phyloP scores from a whole-genome alignment of 2,113 vertebrate species.

The Lichenostomus cassidix region DNA sequence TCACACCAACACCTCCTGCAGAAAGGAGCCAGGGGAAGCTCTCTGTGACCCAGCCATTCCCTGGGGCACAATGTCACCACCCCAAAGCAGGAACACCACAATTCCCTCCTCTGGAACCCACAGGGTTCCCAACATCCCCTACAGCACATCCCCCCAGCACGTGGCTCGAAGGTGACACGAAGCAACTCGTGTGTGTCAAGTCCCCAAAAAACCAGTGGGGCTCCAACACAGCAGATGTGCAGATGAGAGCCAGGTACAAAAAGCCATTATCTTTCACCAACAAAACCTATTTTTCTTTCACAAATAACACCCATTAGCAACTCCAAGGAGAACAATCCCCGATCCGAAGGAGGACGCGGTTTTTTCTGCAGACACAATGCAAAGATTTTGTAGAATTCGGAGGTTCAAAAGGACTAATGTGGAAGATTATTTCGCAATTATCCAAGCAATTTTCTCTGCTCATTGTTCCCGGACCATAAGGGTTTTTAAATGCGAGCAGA shows the following conservation, averaged over 20 bases:
- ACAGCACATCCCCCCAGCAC: accelerated
- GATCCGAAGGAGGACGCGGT: not conserved
- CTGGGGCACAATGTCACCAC: not conserved
- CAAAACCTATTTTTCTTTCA: not conserved
- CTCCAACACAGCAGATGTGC: not conserved
- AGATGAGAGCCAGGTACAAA: not conserved
- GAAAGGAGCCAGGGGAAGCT: not conserved
- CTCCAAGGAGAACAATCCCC: not conserved
- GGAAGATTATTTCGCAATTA: constrained; percentile 49
- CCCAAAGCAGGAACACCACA: not conserved
- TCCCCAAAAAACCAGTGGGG: not conserved
- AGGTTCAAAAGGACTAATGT: constrained; percentile 22
- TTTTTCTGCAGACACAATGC: not conserved
- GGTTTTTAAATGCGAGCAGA: constrained; percentile 37
- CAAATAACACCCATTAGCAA: not conserved
- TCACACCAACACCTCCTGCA: accelerated
- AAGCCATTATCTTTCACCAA: not conserved
- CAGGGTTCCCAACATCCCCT: accelerated
- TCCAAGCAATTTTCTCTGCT: constrained; percentile 50
- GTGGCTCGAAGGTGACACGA: accelerated
- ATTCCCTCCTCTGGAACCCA: not conserved
- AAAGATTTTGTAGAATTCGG: not conserved
- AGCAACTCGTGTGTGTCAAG: not conserved
- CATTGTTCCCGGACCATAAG: constrained; percentile 19
- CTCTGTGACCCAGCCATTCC: not conserved